A percentile compares a stretch with the other conserved stretches of the same genome.
Evolutionary conservation across 2,888 invertebrate species (phyloP).

Genomic region (Lissocephala sabroskyi): DNA sequence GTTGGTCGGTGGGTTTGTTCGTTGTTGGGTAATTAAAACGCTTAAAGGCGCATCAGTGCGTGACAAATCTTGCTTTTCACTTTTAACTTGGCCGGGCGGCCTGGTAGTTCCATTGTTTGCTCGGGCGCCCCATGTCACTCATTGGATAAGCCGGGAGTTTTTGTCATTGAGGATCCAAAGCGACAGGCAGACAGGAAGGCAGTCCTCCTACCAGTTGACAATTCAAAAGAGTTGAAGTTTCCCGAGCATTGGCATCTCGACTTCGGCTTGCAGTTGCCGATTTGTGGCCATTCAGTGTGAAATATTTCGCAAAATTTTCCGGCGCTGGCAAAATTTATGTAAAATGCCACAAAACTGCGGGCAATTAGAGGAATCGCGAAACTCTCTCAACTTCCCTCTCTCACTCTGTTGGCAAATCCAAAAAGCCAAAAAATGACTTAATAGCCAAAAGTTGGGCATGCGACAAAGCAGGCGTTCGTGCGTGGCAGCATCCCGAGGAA

Average conservation of each 20-base stretch:
- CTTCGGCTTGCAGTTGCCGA: too few relatives aligned
- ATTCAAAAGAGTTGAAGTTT: too few relatives aligned
- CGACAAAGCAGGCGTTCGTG: conserved; percentile 66
- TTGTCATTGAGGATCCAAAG: conserved; percentile 24
- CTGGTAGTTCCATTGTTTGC: conserved; percentile 41
- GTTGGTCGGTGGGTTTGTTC: conserved; percentile 11
- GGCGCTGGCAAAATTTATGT: conserved; percentile 26
- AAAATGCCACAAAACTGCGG: conserved; percentile 50
- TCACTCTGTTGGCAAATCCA: conserved; percentile 53
- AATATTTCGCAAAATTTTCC: too few relatives aligned
- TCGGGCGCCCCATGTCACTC: conserved; percentile 31
- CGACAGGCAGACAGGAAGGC: too few relatives aligned
- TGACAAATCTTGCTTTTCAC: conserved; percentile 69
- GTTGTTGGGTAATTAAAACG: conserved; percentile 67
- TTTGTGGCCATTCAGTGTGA: too few relatives aligned
- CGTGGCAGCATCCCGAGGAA: conserved; percentile 37
- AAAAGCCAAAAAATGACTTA: conserved; percentile 67
- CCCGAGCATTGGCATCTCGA: too few relatives aligned
- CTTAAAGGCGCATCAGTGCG: conserved; percentile 68
- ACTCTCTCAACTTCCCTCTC: neutral
- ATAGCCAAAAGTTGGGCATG: conserved; percentile 63
- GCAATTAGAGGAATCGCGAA: conserved; percentile 43
- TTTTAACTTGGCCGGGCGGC: conserved; percentile 44
- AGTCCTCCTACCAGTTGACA: too few relatives aligned
- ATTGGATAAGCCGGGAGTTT: conserved; percentile 31